These are phyloP conservation scores for Channa striata DNA, from an alignment of 2,797 vertebrate genomes.

Conservation along the genomic window DNA sequence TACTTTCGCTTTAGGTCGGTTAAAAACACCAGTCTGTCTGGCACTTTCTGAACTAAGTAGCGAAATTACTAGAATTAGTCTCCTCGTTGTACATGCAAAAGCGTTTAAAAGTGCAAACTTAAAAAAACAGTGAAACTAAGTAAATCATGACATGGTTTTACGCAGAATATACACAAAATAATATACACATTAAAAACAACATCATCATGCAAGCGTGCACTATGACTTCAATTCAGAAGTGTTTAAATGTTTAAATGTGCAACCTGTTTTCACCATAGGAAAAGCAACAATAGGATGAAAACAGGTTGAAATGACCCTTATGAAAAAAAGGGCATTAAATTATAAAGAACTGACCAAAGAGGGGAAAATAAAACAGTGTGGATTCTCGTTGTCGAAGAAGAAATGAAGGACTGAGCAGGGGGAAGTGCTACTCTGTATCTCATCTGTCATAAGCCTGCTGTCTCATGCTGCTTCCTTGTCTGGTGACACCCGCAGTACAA, in stretches of 20 bases:
- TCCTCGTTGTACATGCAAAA: not conserved
- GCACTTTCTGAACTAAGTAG: not conserved
- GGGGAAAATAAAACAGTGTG: not conserved
- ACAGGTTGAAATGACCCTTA: not conserved
- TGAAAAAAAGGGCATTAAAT: not conserved
- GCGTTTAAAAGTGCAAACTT: not conserved
- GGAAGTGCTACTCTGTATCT: constrained; percentile 1
- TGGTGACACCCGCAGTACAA: constrained; percentile 38
- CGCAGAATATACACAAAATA: too few species aligned
- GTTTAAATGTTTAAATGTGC: too few species aligned
- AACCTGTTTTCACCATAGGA: too few species aligned
- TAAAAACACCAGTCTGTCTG: constrained; percentile 12
- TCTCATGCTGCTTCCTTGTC: constrained; percentile 21
- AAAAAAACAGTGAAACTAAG: too few species aligned
- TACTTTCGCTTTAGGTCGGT: not conserved
- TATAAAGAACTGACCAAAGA: not conserved
- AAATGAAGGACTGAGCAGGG: not conserved
- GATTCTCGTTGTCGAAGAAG: not conserved
- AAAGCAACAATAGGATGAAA: not conserved
- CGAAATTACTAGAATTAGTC: too few species aligned
- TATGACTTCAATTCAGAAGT: too few species aligned
- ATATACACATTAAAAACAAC: too few species aligned
- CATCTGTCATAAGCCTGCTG: constrained; percentile 19
- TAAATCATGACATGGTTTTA: too few species aligned
- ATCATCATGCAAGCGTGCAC: too few species aligned